Percentiles rank a stretch among this genome's conserved stretches.
Evolutionary conservation across 2,888 invertebrate genomes (phyloP).

Genomic region (Pachliopta kotzebuea): DNA sequence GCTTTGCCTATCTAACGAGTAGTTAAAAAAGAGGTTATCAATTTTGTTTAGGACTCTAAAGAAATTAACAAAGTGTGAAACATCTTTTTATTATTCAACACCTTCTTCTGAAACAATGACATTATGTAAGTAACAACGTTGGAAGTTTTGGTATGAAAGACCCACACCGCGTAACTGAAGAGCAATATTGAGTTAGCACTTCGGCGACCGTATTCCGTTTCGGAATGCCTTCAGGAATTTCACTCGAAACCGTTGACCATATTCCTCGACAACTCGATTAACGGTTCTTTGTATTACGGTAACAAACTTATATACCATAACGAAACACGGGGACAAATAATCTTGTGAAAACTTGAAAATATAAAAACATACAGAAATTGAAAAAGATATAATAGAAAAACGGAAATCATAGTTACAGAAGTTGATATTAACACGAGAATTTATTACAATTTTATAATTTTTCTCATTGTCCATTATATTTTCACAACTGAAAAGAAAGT

Average conservation of each 20-base stretch:
- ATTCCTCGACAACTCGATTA: slow-evolving; percentile 8
- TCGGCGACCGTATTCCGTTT: slow-evolving; percentile 17
- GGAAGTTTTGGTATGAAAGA: slow-evolving; percentile 23
- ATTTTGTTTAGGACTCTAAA: neutral
- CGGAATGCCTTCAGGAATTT: slow-evolving; percentile 25
- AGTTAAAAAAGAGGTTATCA: neutral
- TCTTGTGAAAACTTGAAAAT: neutral
- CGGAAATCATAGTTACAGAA: no score
- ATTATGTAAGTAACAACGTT: slow-evolving; percentile 15
- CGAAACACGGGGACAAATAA: neutral
- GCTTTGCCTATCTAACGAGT: no score
- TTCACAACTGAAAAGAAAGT: no score
- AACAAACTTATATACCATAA: neutral
- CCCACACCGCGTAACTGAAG: slow-evolving; percentile 20
- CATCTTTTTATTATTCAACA: neutral
- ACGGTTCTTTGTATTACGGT: neutral
- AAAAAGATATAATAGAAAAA: no score
- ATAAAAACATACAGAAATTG: neutral
- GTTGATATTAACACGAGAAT: no score
- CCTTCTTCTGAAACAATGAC: neutral
- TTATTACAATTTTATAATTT: no score
- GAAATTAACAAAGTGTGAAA: neutral
- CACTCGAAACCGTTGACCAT: slow-evolving; percentile 13
- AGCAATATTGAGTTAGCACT: slow-evolving; percentile 29
- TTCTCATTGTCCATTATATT: no score